These are phyloP conservation scores for Mantis religiosa DNA, from an alignment of 2,888 invertebrate genomes.

Conservation along the genomic window DNA sequence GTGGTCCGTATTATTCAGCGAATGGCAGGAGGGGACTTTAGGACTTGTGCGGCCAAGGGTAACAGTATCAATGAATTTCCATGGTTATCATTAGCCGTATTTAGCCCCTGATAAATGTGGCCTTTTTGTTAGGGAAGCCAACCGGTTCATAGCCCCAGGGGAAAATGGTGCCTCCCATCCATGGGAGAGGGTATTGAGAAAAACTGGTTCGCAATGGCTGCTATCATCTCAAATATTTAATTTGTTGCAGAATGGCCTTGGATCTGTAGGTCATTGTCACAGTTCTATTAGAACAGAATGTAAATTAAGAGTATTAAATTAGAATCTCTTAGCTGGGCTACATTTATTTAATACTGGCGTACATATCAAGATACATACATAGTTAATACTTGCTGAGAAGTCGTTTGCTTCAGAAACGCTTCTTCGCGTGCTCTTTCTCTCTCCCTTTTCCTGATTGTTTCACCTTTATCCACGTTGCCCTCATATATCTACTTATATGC, in stretches of 20 bases:
- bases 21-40: neutral
- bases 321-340: too few relatives aligned
- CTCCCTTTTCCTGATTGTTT: too few relatives aligned
- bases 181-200: neutral
- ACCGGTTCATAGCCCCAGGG: neutral
- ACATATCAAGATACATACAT: too few relatives aligned
- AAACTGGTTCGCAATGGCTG: constrained; percentile 9
- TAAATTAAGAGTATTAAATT: too few relatives aligned
- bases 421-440: too few relatives aligned
- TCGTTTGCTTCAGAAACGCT: too few relatives aligned
- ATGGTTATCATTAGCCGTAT: constrained; percentile 24
- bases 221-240: neutral
- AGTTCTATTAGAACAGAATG: too few relatives aligned
- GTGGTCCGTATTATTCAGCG: neutral
- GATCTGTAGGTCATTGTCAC: neutral
- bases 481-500: too few relatives aligned
- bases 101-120: constrained; percentile 24
- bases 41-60: neutral
- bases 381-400: too few relatives aligned
- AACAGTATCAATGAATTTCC: constrained; percentile 23
- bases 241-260: neutral
- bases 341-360: too few relatives aligned
- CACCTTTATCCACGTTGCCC: too few relatives aligned
- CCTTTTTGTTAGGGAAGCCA: neutral
- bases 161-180: neutral